Evolutionary conservation across 2,888 invertebrate species (phyloP), one percentile per base, ranked within the genome.

Genomic region (Cheilosia pagana): DNA sequence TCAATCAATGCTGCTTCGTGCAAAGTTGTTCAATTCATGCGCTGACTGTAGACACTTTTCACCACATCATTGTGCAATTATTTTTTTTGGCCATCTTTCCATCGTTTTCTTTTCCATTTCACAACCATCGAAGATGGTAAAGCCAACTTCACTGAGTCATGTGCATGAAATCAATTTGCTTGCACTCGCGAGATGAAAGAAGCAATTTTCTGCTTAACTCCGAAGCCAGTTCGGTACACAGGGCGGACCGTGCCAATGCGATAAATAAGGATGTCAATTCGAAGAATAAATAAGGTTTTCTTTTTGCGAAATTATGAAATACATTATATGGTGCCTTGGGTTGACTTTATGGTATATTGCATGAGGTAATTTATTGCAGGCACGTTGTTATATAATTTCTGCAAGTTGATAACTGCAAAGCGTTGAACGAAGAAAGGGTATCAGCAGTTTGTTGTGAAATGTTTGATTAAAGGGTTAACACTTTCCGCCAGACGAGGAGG

Each of bases 261-360:
- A 82, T 82, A 82, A 82, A 82, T 82, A 82, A 77, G 82, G 82
- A 82, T 82, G 82, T 52, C 82, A 82, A 82, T 82, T 72, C 41
- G 62, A 62, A 77, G 77, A 82, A 82, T 82, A 82, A 82, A 82
- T 77, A 82, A 55, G 67, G 48, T 67, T 74, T 78, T 74, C 63
- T 48, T 55, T 62, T 57, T 65, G 48, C 25, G 52, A 81, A 81
- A 60, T 82, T 82, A 82, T 78, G 82, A 82, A 77, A 77, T 76
- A 62, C 53, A 57, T 81, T 63, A 31, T 63, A 31, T 39, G 50
- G 31, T 41, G 48, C 31, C 25, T 19, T 50, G 59, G 45, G 76
- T 55, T 65, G 68, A 50, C 31, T 70, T 63, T 72, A 67, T 31
- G 71, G 76, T 59, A 39, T 59, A 39, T 59, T 71, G 52, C 53